Conservation (phyloP, 1,140 invertebrate genomes). For the Drosophila ohnishii region DNA sequence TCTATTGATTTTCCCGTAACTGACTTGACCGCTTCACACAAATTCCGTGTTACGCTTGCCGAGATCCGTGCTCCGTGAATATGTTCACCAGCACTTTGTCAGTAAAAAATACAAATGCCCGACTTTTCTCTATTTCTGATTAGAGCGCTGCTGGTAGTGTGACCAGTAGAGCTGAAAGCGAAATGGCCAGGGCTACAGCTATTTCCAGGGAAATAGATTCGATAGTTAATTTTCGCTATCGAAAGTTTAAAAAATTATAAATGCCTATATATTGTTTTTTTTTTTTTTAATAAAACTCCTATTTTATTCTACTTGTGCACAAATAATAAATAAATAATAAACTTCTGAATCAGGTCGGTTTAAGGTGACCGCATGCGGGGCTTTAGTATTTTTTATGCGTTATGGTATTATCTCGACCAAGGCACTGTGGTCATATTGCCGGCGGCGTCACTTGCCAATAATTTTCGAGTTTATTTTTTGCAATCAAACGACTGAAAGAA, state of each 20-base stretch:
- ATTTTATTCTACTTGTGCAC: too few relatives aligned
- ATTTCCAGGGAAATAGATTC: too few relatives aligned
- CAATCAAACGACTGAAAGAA: slow-evolving; percentile 3
- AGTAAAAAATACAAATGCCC: slow-evolving; percentile 14
- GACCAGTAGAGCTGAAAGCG: not conserved
- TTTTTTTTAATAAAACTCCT: too few relatives aligned
- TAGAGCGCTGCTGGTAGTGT: slow-evolving; percentile 20
- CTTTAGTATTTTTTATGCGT: not conserved
- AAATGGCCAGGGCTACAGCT: not conserved
- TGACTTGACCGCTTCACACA: slow-evolving; percentile 13
- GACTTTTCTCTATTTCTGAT: slow-evolving; percentile 36
- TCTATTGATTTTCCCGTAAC: slow-evolving; percentile 34
- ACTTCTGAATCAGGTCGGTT: not conserved
- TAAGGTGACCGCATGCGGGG: not conserved
- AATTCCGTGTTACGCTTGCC: slow-evolving; percentile 12
- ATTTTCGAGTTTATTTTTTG: slow-evolving; percentile 5
- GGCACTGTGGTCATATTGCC: slow-evolving; percentile 3
- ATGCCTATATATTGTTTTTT: too few relatives aligned
- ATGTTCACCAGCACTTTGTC: slow-evolving; percentile 35
- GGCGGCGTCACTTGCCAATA: slow-evolving; percentile 60
- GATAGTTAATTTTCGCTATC: too few relatives aligned
- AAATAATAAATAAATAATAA: too few relatives aligned
- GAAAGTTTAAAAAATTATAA: too few relatives aligned
- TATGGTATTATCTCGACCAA: not conserved
- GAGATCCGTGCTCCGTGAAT: slow-evolving; percentile 24